Conservation (phyloP, 2,888 invertebrate genomes). For the Phymatocera aterrima region DNA sequence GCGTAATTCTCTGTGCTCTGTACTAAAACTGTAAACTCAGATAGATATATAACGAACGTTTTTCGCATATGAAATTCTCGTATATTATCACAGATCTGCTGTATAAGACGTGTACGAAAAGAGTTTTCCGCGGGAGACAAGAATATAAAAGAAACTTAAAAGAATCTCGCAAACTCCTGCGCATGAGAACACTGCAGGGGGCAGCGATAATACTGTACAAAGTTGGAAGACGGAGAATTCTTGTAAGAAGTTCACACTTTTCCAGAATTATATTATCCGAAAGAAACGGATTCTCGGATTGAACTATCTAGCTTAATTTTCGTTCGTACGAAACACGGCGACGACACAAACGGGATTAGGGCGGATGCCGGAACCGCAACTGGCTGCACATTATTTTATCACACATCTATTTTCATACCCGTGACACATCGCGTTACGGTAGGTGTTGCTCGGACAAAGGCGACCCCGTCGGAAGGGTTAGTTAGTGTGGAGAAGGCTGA, state of each 20-base stretch:
- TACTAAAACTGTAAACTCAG: too few relatives aligned
- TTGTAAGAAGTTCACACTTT: neutral
- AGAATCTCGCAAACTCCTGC: neutral
- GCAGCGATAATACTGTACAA: too few relatives aligned
- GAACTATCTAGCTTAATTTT: neutral
- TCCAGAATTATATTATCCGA: neutral
- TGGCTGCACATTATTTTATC: neutral
- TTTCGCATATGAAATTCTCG: too few relatives aligned
- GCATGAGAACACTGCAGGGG: neutral
- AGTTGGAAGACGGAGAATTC: neutral
- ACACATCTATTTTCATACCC: neutral
- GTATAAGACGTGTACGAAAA: neutral
- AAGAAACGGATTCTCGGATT: neutral
- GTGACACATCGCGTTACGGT: neutral
- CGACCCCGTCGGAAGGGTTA: slow-evolving; percentile 37
- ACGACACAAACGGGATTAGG: neutral
- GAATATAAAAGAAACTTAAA: neutral
- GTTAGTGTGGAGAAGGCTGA: slow-evolving; percentile 46
- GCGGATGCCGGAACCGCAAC: neutral
- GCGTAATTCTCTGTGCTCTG: too few relatives aligned
- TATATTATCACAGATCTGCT: neutral
- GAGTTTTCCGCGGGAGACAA: neutral
- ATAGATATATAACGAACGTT: too few relatives aligned
- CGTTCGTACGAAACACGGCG: neutral
- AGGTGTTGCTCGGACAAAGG: slow-evolving; percentile 32